A percentile compares a stretch with the other conserved stretches of the same genome.
Conservation (phyloP, 2,113 vertebrate species). For the Chloroceryle aenea region DNA sequence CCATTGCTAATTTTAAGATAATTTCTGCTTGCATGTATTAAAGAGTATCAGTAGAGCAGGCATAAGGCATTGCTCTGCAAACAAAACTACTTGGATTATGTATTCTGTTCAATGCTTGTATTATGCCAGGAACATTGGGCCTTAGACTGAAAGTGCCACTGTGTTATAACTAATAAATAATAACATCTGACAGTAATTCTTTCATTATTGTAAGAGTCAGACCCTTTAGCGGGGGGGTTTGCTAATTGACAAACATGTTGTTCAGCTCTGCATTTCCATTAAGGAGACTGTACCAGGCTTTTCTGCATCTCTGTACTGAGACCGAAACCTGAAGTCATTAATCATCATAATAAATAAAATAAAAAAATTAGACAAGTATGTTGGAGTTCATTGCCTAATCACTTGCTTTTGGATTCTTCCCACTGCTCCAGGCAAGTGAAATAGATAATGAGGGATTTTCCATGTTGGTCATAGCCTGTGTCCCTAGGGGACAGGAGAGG, state of each 20-base stretch:
- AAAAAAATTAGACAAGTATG: neutral
- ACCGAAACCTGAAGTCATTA: neutral
- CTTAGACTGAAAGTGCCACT: neutral
- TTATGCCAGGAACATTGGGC: neutral
- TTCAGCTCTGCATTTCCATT: neutral
- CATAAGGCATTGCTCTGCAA: neutral
- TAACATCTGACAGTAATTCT: neutral
- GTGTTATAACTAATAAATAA: neutral
- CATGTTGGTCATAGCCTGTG: neutral
- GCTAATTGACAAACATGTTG: neutral
- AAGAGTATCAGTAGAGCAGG: neutral
- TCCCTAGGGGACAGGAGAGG: neutral
- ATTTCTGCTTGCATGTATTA: neutral
- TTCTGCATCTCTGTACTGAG: neutral
- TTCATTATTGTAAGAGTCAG: neutral
- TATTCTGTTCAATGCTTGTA: neutral
- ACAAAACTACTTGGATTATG: neutral
- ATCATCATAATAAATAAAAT: neutral
- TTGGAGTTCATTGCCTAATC: neutral
- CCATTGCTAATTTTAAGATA: neutral
- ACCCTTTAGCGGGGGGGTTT: neutral
- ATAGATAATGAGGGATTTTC: neutral
- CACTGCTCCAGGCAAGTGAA: neutral
- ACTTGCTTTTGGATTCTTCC: neutral
- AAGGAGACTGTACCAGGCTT: neutral